Evolutionary conservation across 2,113 vertebrate genomes (phyloP).

Genomic region (Tiliqua scincoides): DNA sequence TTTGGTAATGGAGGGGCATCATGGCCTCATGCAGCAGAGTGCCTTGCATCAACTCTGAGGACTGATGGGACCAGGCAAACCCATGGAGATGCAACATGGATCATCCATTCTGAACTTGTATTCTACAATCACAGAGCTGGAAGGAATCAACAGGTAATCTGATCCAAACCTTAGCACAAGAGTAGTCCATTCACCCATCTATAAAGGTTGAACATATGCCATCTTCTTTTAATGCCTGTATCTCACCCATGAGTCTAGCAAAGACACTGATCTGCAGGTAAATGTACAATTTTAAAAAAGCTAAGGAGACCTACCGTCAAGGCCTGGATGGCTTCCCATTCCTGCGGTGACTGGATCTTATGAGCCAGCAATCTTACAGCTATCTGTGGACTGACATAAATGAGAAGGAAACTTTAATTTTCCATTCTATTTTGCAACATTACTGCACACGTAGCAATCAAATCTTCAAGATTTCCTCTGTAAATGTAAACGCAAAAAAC

Average conservation of each 20-base stretch:
- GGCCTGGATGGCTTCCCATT: conserved; percentile 94
- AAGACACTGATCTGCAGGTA: not conserved
- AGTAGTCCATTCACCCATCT: not conserved
- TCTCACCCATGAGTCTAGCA: not conserved
- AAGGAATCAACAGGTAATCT: not conserved
- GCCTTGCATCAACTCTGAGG: no score
- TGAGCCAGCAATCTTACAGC: conserved; percentile 90
- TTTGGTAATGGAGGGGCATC: no score
- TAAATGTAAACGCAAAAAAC: not conserved
- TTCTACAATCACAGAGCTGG: not conserved
- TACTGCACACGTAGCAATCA: not conserved
- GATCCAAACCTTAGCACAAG: not conserved
- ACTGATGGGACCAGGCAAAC: not conserved
- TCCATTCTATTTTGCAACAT: not conserved
- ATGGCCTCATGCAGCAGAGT: no score
- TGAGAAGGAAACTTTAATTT: not conserved
- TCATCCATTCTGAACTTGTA: not conserved
- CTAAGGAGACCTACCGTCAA: conserved; percentile 84
- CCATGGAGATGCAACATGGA: not conserved
- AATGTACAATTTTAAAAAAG: not conserved
- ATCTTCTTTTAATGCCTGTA: not conserved
- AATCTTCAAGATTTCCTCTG: not conserved
- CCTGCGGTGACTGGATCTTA: conserved; percentile 96
- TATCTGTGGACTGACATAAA: conserved; percentile 88
- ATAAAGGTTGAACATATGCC: not conserved